These are phyloP conservation scores for Eristalis arbustorum DNA, from an alignment of 2,888 invertebrate species.

Conservation along the genomic window DNA sequence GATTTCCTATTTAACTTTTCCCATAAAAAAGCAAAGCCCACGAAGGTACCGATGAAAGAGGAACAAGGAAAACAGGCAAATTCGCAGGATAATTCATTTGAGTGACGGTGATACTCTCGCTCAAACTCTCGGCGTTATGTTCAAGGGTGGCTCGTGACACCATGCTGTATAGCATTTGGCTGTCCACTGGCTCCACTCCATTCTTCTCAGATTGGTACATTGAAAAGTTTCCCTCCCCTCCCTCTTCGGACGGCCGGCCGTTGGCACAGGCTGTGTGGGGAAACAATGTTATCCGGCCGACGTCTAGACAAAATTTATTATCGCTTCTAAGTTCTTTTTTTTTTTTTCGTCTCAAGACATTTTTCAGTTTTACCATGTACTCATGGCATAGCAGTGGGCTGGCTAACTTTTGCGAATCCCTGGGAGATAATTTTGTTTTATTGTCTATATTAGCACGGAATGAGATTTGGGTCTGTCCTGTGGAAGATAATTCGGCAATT, in stretches of 20 bases:
- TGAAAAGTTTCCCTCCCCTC: slow-evolving; percentile 40
- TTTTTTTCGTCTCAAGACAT: neutral
- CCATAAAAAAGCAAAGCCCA: slow-evolving; percentile 49
- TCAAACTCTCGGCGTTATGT: neutral
- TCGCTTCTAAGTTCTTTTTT: slow-evolving; percentile 50
- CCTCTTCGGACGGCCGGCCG: neutral
- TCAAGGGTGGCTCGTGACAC: neutral
- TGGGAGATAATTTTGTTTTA: neutral
- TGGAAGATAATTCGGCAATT: neutral
- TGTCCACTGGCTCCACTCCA: neutral
- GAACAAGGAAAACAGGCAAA: slow-evolving; percentile 3
- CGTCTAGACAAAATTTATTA: slow-evolving; percentile 65
- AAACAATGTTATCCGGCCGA: slow-evolving; percentile 50
- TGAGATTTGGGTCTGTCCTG: neutral
- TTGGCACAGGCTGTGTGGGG: neutral
- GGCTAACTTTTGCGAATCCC: neutral
- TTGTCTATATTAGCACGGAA: neutral
- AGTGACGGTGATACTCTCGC: slow-evolving; percentile 18
- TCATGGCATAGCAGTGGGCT: neutral
- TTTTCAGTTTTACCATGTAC: neutral
- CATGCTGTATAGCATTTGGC: neutral
- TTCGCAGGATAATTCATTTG: slow-evolving; percentile 37
- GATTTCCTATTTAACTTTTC: slow-evolving; percentile 69
- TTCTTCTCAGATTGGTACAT: neutral
- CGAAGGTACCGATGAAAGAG: neutral